Percentiles rank a stretch among this genome's conserved stretches.
phyloP scores from a whole-genome alignment of 2,888 invertebrate species.

The Seira ritae region DNA sequence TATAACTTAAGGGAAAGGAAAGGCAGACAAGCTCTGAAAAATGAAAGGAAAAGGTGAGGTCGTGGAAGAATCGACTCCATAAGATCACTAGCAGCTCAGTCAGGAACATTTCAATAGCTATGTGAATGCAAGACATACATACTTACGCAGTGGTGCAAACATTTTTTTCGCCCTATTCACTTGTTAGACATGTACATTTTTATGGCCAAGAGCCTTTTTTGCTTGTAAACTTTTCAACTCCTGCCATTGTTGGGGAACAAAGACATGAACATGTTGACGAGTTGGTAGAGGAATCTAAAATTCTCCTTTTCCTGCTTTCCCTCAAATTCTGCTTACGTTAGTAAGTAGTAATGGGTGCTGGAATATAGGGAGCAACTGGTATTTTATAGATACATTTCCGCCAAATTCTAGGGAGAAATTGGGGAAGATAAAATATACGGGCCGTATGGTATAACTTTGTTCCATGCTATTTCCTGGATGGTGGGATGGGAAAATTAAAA shows the following conservation, averaged over 20 bases:
- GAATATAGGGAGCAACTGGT: constrained; percentile 64
- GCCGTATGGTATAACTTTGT: too few species aligned
- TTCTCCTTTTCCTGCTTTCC: constrained; percentile 30
- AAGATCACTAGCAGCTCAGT: constrained; percentile 45
- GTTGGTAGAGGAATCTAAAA: constrained; percentile 55
- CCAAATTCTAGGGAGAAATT: background rate
- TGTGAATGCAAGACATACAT: background rate
- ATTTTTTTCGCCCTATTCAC: too few species aligned
- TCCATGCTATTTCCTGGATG: background rate
- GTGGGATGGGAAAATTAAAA: background rate
- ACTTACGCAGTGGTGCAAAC: constrained; percentile 4
- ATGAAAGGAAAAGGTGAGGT: constrained; percentile 60
- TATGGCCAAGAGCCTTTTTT: constrained; percentile 43
- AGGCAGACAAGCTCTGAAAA: constrained; percentile 25
- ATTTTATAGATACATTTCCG: constrained; percentile 45
- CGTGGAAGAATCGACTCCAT: constrained; percentile 61
- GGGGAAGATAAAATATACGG: too few species aligned
- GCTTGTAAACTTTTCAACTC: constrained; percentile 46
- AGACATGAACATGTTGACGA: constrained; percentile 48
- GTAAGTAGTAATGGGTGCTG: too few species aligned
- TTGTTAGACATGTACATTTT: too few species aligned
- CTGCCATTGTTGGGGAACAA: constrained; percentile 42
- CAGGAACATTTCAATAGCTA: background rate
- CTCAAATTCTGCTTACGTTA: constrained; percentile 25
- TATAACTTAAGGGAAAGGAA: constrained; percentile 35